Evolutionary conservation across 2,113 vertebrate genomes (phyloP).

Genomic region (Miniopterus natalensis): DNA sequence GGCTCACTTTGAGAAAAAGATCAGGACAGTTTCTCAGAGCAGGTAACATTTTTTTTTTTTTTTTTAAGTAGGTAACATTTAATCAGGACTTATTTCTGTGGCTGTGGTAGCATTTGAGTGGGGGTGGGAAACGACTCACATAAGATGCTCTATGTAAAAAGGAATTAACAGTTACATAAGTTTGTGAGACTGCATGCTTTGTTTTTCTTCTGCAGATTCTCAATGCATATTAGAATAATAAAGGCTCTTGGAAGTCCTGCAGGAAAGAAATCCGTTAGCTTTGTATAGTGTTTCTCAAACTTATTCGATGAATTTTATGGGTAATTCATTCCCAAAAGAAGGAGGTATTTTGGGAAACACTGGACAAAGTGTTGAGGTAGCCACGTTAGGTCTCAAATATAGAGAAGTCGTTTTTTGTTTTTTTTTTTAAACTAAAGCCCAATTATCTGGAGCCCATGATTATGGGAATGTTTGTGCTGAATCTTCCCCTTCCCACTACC

Average conservation of each 20-base stretch:
- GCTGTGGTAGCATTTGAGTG: neutral
- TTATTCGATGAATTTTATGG: neutral
- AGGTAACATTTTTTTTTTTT: too few relatives aligned
- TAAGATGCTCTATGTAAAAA: neutral
- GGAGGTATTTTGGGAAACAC: neutral
- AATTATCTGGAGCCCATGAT: neutral
- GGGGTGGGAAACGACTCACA: neutral
- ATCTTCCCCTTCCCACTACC: neutral
- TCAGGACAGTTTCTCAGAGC: neutral
- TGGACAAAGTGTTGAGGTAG: neutral
- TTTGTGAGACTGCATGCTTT: neutral
- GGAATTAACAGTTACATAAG: neutral
- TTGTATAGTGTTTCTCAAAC: conserved; percentile 21
- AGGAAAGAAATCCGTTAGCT: conserved; percentile 38
- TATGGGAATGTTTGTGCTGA: neutral
- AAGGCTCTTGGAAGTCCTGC: neutral
- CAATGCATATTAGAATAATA: neutral
- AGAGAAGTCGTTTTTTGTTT: neutral
- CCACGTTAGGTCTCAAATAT: neutral
- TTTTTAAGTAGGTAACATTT: neutral
- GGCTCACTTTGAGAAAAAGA: neutral
- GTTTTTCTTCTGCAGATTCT: conserved; percentile 8
- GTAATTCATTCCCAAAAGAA: neutral
- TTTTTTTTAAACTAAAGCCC: neutral
- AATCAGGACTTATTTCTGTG: neutral